These are phyloP conservation scores for Acrossocheilus wenchowensis DNA, from an alignment of 2,797 vertebrate genomes.

Conservation along the genomic window DNA sequence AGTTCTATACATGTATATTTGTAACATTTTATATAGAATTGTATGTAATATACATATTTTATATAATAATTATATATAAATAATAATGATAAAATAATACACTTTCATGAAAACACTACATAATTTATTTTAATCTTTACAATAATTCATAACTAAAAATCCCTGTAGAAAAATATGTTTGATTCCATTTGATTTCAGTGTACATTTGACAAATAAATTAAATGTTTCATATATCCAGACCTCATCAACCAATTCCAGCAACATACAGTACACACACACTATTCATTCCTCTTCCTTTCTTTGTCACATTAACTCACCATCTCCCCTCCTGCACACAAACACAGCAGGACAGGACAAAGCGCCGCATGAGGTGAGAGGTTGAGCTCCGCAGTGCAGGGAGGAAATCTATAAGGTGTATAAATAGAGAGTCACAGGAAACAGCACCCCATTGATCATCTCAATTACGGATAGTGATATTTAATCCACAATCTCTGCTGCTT, in stretches of 20 bases:
- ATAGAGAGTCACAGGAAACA: slow-evolving; percentile 45
- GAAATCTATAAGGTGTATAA: slow-evolving; percentile 51
- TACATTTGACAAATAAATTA: background rate
- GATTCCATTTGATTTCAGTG: background rate
- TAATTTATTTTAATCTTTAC: too few species aligned
- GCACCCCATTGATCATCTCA: slow-evolving; percentile 55
- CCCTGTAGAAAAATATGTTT: too few species aligned
- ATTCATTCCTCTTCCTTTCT: background rate
- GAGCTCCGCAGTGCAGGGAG: slow-evolving; percentile 19
- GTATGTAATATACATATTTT: too few species aligned
- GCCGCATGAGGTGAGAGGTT: slow-evolving; percentile 24
- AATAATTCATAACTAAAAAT: too few species aligned
- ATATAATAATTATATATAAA: too few species aligned
- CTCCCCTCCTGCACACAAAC: slow-evolving; percentile 6
- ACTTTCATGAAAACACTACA: too few species aligned
- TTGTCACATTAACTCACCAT: background rate
- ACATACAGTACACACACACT: background rate
- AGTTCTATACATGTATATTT: too few species aligned
- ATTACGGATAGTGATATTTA: slow-evolving; percentile 57
- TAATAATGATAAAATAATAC: too few species aligned
- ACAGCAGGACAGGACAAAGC: slow-evolving; percentile 27
- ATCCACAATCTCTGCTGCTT: slow-evolving; percentile 48
- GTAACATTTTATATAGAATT: too few species aligned
- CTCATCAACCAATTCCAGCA: background rate
- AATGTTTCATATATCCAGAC: background rate